Conservation (phyloP, 2,797 vertebrate species). For the Balearica regulorum region DNA sequence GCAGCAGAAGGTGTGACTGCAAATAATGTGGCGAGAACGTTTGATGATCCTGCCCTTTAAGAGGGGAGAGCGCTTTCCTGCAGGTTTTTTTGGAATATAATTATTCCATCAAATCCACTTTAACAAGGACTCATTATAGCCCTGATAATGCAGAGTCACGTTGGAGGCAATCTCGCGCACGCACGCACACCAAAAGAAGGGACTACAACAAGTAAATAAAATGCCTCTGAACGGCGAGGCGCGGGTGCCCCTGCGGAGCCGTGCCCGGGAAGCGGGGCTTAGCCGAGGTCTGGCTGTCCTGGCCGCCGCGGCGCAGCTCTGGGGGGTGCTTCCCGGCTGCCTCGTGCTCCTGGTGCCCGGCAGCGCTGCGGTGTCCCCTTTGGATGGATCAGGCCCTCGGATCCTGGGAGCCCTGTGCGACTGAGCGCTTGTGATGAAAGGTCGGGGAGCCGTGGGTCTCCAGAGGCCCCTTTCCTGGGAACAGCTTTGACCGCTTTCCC, state of each 20-base stretch:
- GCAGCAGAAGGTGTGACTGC: constrained; percentile 75
- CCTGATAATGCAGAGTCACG: constrained; percentile 74
- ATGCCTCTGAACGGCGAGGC: background rate
- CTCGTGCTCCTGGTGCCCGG: background rate
- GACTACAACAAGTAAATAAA: constrained; percentile 19
- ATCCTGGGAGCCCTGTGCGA: background rate
- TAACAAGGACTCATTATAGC: constrained; percentile 74
- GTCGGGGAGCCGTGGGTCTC: background rate
- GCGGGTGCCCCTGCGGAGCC: background rate
- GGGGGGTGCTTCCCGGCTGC: background rate
- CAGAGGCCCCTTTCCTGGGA: background rate
- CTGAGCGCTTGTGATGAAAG: accelerated
- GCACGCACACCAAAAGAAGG: background rate
- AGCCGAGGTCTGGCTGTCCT: background rate
- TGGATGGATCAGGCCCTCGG: accelerated
- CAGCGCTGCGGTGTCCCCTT: too few relatives aligned
- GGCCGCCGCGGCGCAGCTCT: accelerated
- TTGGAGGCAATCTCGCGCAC: constrained; percentile 61
- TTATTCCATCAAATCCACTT: constrained; percentile 78
- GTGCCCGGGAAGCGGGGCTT: background rate
- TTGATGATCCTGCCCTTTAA: constrained; percentile 79
- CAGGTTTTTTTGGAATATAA: constrained; percentile 72
- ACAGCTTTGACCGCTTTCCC: background rate
- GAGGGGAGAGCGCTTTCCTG: constrained; percentile 67
- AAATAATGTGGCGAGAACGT: constrained; percentile 74